These are phyloP conservation scores for Apodemia zela DNA, from an alignment of 2,888 invertebrate species.

Conservation along the genomic window DNA sequence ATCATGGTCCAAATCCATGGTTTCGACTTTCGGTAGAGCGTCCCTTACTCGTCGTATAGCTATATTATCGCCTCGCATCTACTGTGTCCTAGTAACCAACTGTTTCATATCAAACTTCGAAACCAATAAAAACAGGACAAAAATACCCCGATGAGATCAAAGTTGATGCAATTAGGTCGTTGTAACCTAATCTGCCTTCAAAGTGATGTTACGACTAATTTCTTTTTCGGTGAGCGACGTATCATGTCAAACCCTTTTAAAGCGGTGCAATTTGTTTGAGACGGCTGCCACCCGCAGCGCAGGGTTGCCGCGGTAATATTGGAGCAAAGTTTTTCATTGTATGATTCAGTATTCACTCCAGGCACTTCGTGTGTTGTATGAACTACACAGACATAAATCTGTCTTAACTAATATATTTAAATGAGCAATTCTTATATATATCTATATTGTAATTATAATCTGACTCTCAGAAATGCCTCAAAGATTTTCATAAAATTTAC, in stretches of 20 bases:
- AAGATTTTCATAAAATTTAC: too few relatives aligned
- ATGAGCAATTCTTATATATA: too few relatives aligned
- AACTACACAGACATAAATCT: too few relatives aligned
- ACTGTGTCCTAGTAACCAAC: constrained; percentile 22
- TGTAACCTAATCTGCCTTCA: constrained; percentile 53
- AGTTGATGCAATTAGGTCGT: constrained; percentile 65
- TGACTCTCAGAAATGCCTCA: too few relatives aligned
- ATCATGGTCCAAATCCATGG: too few relatives aligned
- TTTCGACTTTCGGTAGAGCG: too few relatives aligned
- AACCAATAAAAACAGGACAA: constrained; percentile 41
- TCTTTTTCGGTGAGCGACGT: constrained; percentile 59
- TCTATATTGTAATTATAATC: too few relatives aligned
- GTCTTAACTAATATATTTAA: too few relatives aligned
- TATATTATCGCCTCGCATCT: not conserved
- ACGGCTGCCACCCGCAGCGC: constrained; percentile 54
- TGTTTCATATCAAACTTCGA: constrained; percentile 36
- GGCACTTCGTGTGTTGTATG: not conserved
- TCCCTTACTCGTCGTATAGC: too few relatives aligned
- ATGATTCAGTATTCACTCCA: not conserved
- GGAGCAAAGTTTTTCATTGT: not conserved
- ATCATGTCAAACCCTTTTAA: constrained; percentile 66
- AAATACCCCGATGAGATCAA: constrained; percentile 58
- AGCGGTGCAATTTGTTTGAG: constrained; percentile 40
- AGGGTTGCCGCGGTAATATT: constrained; percentile 30
- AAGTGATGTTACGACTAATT: constrained; percentile 52